Base-by-base conservation (phyloP, 2,113 vertebrate genomes). In the Drymodes brunneopygia region DNA sequence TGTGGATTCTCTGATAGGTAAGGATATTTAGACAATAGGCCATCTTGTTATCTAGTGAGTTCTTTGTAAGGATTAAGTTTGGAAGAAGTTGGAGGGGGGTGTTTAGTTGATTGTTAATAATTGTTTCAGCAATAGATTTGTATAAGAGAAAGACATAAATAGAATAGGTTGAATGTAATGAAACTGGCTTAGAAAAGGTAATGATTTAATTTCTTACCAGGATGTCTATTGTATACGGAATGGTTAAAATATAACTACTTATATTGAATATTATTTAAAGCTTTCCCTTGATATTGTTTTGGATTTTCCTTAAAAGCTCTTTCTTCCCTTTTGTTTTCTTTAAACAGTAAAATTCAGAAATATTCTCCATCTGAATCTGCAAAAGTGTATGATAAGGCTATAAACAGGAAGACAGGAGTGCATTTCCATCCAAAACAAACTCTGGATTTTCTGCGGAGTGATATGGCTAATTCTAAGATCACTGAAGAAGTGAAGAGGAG, bases 321-420 rank as follows among this genome's bases (percentile, higher is more conserved):
- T 42, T 81, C 42, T 81, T 81, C 62, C 21, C 35, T 81, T 69
- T 69, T 81, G n/a, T 69, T 69, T 33, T 57, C n/a, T 58, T 81
- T 58, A 81, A 69, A 66, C 50, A 80, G 77, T 80, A 80, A 80
- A 56, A 80, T 64, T 79, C 99, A 99, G 97, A 99, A 99, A 96
- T 99, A 99, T 83, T 99, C 99, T 86, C 99, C 99, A 47, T 99
- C 99, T 42, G 99, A 99, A 97, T 99, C 99, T 69, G 99, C 99
- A 75, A 99, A 99, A 98, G 98, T 99, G 51, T 99, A 99, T 93
- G 99, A 99, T 97, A 99, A 99, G 97, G 98, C 99, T 12, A 86
- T 99, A 97, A 99, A 99, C 98, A 98, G 99, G 92, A 99, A 99
- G 98, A 97, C 97, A 92, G 99, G 98, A 74, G 93, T 99, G 51